Evolutionary conservation across 2,888 invertebrate genomes (phyloP).

Genomic region (Dolichomitus sp.): DNA sequence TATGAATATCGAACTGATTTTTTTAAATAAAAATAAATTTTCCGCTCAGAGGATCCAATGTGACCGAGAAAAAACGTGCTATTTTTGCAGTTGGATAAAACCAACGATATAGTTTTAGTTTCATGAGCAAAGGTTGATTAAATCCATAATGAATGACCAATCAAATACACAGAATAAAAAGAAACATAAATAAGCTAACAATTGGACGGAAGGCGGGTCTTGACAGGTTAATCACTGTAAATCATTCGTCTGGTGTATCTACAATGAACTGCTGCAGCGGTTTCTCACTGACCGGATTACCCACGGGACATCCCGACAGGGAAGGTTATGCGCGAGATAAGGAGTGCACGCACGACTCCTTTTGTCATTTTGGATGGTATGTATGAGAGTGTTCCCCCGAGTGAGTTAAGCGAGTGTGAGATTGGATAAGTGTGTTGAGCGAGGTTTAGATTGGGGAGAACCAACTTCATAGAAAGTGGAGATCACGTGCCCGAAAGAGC

Average conservation of each 20-base stretch:
- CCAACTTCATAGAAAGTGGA: slow-evolving; percentile 21
- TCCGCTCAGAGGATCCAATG: no score
- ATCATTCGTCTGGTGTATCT: background rate
- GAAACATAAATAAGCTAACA: slow-evolving; percentile 3
- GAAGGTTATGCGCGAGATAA: slow-evolving; percentile 31
- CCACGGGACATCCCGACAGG: background rate
- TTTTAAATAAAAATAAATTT: no score
- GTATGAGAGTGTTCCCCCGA: slow-evolving; percentile 5
- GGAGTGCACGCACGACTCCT: background rate
- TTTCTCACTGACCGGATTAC: slow-evolving; percentile 5
- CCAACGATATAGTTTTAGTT: no score
- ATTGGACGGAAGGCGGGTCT: background rate
- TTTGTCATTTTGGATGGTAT: slow-evolving; percentile 4
- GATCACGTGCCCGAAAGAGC: background rate
- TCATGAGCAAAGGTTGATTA: no score
- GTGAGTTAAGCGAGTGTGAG: slow-evolving; percentile 47
- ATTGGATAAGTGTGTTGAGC: slow-evolving; percentile 60
- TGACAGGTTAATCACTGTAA: background rate
- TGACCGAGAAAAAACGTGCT: no score
- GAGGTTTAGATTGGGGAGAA: slow-evolving; percentile 5
- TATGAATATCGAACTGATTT: no score
- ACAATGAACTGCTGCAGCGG: background rate
- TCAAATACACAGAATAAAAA: no score
- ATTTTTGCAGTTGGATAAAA: no score
- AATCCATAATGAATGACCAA: no score